Base-by-base conservation (phyloP, 2,888 invertebrate genomes). In the Drosophila sordidula region DNA sequence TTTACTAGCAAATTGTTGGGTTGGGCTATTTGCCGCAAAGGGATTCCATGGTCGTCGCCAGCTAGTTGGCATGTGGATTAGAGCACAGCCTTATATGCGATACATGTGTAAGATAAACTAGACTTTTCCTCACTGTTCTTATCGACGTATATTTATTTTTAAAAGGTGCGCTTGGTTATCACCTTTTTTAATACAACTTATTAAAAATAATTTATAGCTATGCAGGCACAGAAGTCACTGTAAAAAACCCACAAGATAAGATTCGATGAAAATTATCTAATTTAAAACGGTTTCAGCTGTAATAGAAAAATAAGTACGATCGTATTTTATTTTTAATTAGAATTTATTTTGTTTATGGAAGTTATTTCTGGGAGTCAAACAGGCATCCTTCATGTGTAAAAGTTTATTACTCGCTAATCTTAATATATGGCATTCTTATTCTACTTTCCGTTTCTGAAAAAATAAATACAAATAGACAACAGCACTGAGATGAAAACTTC, bases 131-230 rank as follows among this genome's bases (percentile, higher is more conserved):
- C 22, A 34, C 2, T 39, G 42, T 39, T 22, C 46, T 74, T 74
- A 74, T 74, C 71, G 26, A 34, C 18, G 26, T 25, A 16, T 55
- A 47, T 41, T 9, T 44, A 22, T 25, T 22, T 16, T 8, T 18
- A 12, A 16, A 36, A 32, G 32, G 68, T 12, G 25, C 12, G 8
- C 39, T 34, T 36, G 22, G 12, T 49, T 70, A 41, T 63, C 63
- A 36, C 22, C 18, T 16, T 16, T 39, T 38, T 9, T 65, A 65
- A 51, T 65, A 61, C 61, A 70, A 61, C 65, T 65, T 54, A 61
- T 75, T 70, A 57, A 59, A 56, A 59, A 39, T 74, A 70, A 75
- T 75, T 56, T 70, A 70, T 61, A 41, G 12, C 44, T 6, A 26
- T 41, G 8, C 45, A 29, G 25, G 26, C 36, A 22, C 25, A 45